Base-by-base conservation (phyloP, 2,888 invertebrate species). In the Dolichomitus sp. region DNA sequence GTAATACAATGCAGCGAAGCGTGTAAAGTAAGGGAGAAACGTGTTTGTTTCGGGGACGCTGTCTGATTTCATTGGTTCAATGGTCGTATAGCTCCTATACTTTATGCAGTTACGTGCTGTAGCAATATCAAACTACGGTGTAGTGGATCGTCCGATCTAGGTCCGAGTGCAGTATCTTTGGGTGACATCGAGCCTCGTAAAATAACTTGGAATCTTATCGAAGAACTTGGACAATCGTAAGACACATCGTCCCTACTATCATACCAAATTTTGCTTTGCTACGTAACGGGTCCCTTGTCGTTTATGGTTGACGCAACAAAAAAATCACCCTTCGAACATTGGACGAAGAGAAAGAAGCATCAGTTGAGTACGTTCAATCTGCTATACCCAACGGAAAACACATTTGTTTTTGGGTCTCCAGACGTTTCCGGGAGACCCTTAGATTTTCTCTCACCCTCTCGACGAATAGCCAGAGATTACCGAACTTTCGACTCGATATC, bases 241-340 rank as follows among this genome's bases (percentile, higher is more conserved):
- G 30, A 65, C 30, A 3, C 27, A 14, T n/a, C 45, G 11, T 11
- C 30, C 27, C 50, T 50, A n/a, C 12, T 9, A 11, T 17, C 1
- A 14, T 37, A 37, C 19, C 2, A n/a, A 37, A 9, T 19, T 61
- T 19, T 17, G 2, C 37, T n/a, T 27, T 61, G n/a, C 23, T 54
- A n/a, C 40, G 69, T 54, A 40, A 37, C 37, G 69, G 50, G 23
- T 40, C 54, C 23, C 52, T 33, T 11, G 42, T 42, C 70, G 70
- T 70, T 57, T 23, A 59, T 37, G 17, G 27, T 30, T 4, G 30
- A 45, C 30, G 45, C 30, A 17, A 30, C 37, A 79, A 75, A 59
- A 75, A 79, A 78, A 70, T 73, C 73, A 63, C 54, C 73, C 81
- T 54, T 69, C 40, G 57, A 70, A 63, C 7, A 45, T 45, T 57